Percentiles rank a stretch among this genome's conserved stretches.
Evolutionary conservation across 1,140 invertebrate species (phyloP).

Genomic region (Spodoptera frugiperda): DNA sequence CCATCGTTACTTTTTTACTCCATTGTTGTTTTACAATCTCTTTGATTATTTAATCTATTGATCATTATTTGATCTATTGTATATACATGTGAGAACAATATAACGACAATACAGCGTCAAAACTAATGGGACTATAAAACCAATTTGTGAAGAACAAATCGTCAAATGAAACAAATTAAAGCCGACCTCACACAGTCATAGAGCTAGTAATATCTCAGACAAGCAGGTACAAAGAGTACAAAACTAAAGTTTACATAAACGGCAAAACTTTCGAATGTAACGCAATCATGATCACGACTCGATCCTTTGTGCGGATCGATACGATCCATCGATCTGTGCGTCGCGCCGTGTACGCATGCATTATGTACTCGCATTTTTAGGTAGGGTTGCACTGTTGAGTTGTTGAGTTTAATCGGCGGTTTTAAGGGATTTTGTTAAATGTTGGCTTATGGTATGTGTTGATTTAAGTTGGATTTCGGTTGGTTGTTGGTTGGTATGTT

Average conservation of each 20-base stretch:
- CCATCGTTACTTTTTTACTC: too few relatives aligned
- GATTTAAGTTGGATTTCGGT: too few relatives aligned
- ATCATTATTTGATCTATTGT: too few relatives aligned
- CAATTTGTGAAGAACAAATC: too few relatives aligned
- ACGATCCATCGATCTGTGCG: slow-evolving; percentile 80
- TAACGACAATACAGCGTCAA: too few relatives aligned
- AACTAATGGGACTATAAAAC: too few relatives aligned
- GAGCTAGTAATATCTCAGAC: slow-evolving; percentile 29
- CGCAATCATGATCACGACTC: slow-evolving; percentile 83
- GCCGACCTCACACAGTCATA: slow-evolving; percentile 38
- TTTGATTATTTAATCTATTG: too few relatives aligned
- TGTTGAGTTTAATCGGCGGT: background rate
- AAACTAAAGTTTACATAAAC: slow-evolving; percentile 76
- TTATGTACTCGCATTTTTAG: slow-evolving; percentile 75
- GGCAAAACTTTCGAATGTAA: slow-evolving; percentile 76
- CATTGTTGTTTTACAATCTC: too few relatives aligned
- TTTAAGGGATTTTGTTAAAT: background rate
- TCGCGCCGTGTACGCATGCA: slow-evolving; percentile 78
- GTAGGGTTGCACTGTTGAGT: slow-evolving; percentile 51
- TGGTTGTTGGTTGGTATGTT: too few relatives aligned
- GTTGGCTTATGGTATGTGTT: too few relatives aligned
- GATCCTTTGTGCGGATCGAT: slow-evolving; percentile 79
- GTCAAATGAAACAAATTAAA: slow-evolving; percentile 1
- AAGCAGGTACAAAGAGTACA: slow-evolving; percentile 55
- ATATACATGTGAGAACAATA: too few relatives aligned